These are phyloP conservation scores for Corella eumyota DNA, from an alignment of 23 tunicate genomes.

Conservation along the genomic window DNA sequence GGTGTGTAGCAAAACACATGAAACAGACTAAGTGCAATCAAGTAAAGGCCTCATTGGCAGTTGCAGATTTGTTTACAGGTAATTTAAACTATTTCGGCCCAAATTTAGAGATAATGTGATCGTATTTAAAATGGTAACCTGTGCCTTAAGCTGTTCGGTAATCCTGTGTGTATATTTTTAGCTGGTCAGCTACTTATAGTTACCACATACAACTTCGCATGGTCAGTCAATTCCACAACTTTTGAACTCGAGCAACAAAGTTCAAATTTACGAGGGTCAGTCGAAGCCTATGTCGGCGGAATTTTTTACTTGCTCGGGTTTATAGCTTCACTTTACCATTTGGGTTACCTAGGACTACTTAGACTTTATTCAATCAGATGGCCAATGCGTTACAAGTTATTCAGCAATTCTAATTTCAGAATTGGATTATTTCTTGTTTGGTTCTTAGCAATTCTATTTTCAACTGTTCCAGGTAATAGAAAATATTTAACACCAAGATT, in stretches of 20 bases:
- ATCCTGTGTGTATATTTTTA: too few relatives aligned
- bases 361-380: not conserved
- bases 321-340: not conserved
- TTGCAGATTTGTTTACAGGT: not conserved
- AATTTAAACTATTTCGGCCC: too few relatives aligned
- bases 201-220: not conserved
- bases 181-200: not conserved
- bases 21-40: not conserved
- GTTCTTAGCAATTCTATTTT: not conserved
- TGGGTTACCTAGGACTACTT: not conserved
- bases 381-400: not conserved
- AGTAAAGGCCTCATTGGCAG: not conserved
- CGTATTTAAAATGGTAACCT: too few relatives aligned
- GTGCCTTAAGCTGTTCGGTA: too few relatives aligned
- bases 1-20: too few relatives aligned
- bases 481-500: too few relatives aligned
- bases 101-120: too few relatives aligned
- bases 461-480: conserved; percentile 2
- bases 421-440: not conserved
- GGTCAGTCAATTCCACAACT: not conserved
- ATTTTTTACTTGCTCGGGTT: not conserved
- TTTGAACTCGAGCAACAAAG: not conserved
- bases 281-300: not conserved
- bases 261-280: not conserved
- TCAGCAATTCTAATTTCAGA: not conserved